Percentiles rank a stretch among this genome's conserved stretches.
These are phyloP conservation scores for Ylistrum balloti DNA, from an alignment of 1,140 invertebrate species.

Conservation along the genomic window DNA sequence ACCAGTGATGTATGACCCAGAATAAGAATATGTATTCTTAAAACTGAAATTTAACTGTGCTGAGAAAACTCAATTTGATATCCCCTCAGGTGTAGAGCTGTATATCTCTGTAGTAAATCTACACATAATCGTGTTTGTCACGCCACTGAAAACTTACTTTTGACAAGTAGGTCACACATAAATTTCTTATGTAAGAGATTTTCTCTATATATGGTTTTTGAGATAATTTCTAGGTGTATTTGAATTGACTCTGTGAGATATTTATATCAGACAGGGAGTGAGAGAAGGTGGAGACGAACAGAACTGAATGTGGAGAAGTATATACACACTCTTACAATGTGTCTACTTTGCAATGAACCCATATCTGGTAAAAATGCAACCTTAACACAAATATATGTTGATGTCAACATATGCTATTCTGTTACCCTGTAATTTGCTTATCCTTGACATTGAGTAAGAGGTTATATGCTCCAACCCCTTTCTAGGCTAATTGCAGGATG, in stretches of 20 bases:
- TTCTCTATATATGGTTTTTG: background rate
- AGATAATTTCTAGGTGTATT: background rate
- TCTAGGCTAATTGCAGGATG: too few relatives aligned
- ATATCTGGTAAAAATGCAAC: too few relatives aligned
- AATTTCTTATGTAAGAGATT: background rate
- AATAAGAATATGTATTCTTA: background rate
- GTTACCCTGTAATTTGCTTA: too few relatives aligned
- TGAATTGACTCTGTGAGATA: background rate
- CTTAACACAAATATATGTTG: too few relatives aligned
- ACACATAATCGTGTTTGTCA: slow-evolving; percentile 11
- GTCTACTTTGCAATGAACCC: too few relatives aligned
- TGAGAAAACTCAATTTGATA: slow-evolving; percentile 5
- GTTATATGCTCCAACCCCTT: too few relatives aligned
- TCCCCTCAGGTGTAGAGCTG: background rate
- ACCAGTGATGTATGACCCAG: background rate
- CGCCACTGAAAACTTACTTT: background rate
- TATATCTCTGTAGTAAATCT: background rate
- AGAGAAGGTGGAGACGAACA: background rate
- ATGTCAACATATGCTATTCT: too few relatives aligned
- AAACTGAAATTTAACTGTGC: background rate
- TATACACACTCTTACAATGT: too few relatives aligned
- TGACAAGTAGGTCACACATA: background rate
- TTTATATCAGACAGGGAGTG: background rate
- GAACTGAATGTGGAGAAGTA: background rate
- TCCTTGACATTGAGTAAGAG: too few relatives aligned